phyloP scores from a whole-genome alignment of 2,888 invertebrate genomes.

The Folsomia manolachei region DNA sequence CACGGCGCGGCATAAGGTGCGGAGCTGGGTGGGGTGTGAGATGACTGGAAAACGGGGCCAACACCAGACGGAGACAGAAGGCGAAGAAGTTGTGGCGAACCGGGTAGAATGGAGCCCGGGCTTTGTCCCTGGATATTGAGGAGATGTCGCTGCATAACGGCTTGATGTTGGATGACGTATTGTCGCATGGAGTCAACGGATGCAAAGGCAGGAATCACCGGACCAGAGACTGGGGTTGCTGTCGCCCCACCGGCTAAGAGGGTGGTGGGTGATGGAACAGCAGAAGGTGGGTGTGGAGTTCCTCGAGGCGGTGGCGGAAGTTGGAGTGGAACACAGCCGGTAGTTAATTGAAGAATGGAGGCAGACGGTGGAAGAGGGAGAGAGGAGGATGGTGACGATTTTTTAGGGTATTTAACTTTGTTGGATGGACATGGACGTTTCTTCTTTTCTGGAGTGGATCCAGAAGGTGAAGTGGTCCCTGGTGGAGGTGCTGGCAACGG shows the following conservation, averaged over 20 bases:
- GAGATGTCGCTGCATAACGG: slow-evolving; percentile 21
- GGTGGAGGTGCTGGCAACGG: not conserved
- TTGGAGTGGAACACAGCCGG: not conserved
- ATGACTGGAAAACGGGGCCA: not conserved
- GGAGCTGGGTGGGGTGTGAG: not conserved
- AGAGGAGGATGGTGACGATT: not conserved
- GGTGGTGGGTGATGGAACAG: not conserved
- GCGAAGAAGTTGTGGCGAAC: not conserved
- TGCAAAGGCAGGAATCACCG: slow-evolving; percentile 5
- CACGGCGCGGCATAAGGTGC: not conserved
- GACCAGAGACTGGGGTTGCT: slow-evolving; percentile 9
- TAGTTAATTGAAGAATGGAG: not conserved
- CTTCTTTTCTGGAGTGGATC: not conserved
- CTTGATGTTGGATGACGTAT: slow-evolving; percentile 23
- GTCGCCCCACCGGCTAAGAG: slow-evolving; percentile 16
- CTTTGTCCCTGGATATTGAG: slow-evolving; percentile 12
- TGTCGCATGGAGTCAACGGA: slow-evolving; percentile 25
- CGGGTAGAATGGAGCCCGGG: not conserved
- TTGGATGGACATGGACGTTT: too few relatives aligned
- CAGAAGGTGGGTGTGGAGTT: not conserved
- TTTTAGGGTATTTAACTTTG: not conserved
- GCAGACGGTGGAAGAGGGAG: not conserved
- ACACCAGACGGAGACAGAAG: not conserved
- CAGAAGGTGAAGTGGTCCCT: not conserved
- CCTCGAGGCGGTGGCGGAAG: too few relatives aligned